A percentile compares a stretch with the other conserved stretches of the same genome.
Evolutionary conservation across 2,113 vertebrate species (phyloP).

Genomic region (Spilogale gracilis): DNA sequence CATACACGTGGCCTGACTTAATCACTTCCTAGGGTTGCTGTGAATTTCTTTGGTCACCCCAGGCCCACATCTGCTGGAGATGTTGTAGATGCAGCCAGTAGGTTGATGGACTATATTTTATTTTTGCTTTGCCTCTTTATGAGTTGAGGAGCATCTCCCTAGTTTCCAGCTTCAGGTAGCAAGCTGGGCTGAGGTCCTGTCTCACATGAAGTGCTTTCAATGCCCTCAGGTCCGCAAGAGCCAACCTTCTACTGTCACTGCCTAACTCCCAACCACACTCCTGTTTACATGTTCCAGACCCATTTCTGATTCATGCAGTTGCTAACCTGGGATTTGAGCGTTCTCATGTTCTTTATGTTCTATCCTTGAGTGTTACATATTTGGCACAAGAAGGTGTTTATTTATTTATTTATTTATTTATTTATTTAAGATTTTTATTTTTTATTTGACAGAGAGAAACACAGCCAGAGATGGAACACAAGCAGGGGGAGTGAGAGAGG

Average conservation of each 20-base stretch:
- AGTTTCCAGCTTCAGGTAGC: not conserved
- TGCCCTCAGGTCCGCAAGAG: not conserved
- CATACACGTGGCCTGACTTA: fast-evolving
- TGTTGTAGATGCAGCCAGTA: not conserved
- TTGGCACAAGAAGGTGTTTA: not conserved
- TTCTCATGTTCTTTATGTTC: not conserved
- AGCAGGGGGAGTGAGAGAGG: too few species aligned
- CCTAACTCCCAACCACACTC: not conserved
- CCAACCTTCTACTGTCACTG: not conserved
- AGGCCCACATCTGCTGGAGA: not conserved
- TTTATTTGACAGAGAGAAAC: too few species aligned
- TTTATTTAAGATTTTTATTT: too few species aligned
- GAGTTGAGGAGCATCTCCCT: not conserved
- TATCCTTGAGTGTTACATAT: not conserved
- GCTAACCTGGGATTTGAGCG: not conserved
- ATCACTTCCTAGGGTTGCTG: not conserved
- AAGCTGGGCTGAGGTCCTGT: not conserved
- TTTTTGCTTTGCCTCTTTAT: not conserved
- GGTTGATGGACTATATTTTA: not conserved
- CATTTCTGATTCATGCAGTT: not conserved
- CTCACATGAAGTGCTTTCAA: not conserved
- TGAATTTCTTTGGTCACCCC: not conserved
- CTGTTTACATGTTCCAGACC: not conserved
- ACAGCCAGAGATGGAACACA: too few species aligned
- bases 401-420: too few species aligned